Evolutionary conservation across 2,888 invertebrate genomes (phyloP), one percentile per base, ranked within the genome.

Genomic region (Merodon equestris): DNA sequence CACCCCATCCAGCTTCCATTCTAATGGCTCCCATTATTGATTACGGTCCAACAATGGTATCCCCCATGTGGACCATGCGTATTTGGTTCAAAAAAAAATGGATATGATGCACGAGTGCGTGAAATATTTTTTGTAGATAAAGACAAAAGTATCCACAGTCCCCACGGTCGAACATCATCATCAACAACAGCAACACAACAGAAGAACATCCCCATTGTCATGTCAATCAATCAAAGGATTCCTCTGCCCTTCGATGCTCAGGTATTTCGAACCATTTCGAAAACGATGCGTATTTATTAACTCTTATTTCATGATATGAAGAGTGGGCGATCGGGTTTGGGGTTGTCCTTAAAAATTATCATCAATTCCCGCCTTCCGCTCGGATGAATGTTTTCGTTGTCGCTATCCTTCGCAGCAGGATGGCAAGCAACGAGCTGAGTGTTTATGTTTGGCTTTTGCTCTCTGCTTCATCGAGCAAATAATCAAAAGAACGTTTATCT

Each of bases 401-500:
- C 27, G 56, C 63, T 73, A 67, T 68, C 63, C 61, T 68, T 73
- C 67, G 63, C n/a, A n/a, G n/a, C n/a, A n/a, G n/a, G n/a, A n/a
- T n/a, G n/a, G n/a, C n/a, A 77, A 68, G 51, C 27, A 27, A 27
- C 40, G 67, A 73, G 67, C 67, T 54, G 63, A 58, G 58, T 67
- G 57, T 67, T 27, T 67, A 47, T 77, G 67, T 61, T 79, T 79
- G 58, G 63, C 64, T 68, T 74, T 27, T 74, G 74, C 74, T 74
- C 63, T 79, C 64, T 79, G 79, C 74, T 79, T 64, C 68, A 74
- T 74, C 60, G 45, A 79, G 74, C 68, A 74, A 60, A 74, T 79
- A 79, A 79, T 79, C 74, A 63, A 50, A 70, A 74, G 68, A 70
- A 74, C 64, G 63, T 56, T 58, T 53, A 54, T 34, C 44, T 7